These are phyloP conservation scores for Laspeyria flexula DNA, from an alignment of 2,888 invertebrate species.

Conservation along the genomic window DNA sequence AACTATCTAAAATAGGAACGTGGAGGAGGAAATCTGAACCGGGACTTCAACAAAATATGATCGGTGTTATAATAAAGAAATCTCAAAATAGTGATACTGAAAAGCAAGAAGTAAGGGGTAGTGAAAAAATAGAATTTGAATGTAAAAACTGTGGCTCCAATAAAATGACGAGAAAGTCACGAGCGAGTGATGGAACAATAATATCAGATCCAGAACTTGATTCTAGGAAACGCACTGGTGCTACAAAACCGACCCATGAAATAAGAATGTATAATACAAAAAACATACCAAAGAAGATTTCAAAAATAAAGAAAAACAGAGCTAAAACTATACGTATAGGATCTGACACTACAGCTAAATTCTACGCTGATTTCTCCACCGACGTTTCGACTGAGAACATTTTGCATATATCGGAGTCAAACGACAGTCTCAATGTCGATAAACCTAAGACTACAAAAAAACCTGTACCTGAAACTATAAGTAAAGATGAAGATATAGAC, in stretches of 20 bases:
- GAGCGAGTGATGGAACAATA: conserved; percentile 60
- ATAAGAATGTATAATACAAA: conserved; percentile 88
- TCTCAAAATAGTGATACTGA: conserved; percentile 72
- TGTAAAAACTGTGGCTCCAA: conserved; percentile 80
- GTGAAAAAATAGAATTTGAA: conserved; percentile 80
- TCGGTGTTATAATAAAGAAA: conserved; percentile 65
- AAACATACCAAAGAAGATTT: conserved; percentile 89
- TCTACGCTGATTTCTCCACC: conserved; percentile 88
- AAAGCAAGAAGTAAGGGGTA: conserved; percentile 64
- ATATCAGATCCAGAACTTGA: conserved; percentile 74
- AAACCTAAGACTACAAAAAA: conserved; percentile 57
- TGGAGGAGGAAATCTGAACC: conserved; percentile 92
- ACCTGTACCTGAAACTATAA: conserved; percentile 59
- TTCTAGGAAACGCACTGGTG: conserved; percentile 51
- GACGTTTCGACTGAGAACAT: conserved; percentile 88
- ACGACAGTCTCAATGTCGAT: conserved; percentile 85
- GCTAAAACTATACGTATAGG: conserved; percentile 82
- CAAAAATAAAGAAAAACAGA: conserved; percentile 89
- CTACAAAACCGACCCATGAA: conserved; percentile 76
- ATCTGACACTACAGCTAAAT: conserved; percentile 86
- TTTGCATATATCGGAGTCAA: conserved; percentile 88
- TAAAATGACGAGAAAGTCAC: conserved; percentile 69
- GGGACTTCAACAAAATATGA: conserved; percentile 81
- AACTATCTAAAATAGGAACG: conserved; percentile 85
- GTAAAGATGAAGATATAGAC: conserved; percentile 79